Evolutionary conservation across 2,888 invertebrate genomes (phyloP), one percentile per base, ranked within the genome.

Genomic region (Thera britannica): DNA sequence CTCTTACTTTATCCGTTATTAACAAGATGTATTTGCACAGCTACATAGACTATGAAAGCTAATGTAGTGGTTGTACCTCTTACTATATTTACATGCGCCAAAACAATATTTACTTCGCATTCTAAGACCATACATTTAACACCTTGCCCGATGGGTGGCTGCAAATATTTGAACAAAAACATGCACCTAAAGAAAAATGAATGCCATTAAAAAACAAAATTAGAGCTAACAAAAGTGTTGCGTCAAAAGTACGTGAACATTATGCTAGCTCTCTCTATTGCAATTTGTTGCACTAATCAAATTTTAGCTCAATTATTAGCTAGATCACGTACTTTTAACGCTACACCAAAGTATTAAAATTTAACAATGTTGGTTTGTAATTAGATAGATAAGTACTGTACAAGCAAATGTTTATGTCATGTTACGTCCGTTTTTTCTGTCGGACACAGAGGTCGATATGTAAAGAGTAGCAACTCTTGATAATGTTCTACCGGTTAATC

Each of bases 401-500:
- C 23, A 23, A 23, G 23, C 1, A 35, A 55, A 57, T 34, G 62
- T 51, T 38, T 34, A 58, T 58, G 56, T 55, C 67, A 60, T 51
- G 61, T 62, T 58, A 44, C 48, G 9, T 46, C 44, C 44, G 62
- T 59, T 41, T 67, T 69, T 54, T 57, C 9, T 56, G 49, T 48
- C 52, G 62, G 48, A 51, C 57, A 67, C 35, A 57, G 57, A 49
- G 61, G 64, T 62, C 64, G 38, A 66, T 71, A 71, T 56, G 70
- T 67, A 65, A 73, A 75, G 63, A 77, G 73, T 65, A 71, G 71
- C 75, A 52, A 66, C 62, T 71, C 60, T 60, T 63, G 73, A 78
- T 78, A 75, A 69, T 62, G 69, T 79, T 79, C 76, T 73, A 65
- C 73, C 69, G 59, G 73, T 71, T 69, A 75, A 75, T 76, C 68